Percentiles rank a stretch among this genome's conserved stretches.
These are phyloP conservation scores for Aphidoletes aphidimyza DNA, from an alignment of 2,888 invertebrate genomes.

Conservation along the genomic window DNA sequence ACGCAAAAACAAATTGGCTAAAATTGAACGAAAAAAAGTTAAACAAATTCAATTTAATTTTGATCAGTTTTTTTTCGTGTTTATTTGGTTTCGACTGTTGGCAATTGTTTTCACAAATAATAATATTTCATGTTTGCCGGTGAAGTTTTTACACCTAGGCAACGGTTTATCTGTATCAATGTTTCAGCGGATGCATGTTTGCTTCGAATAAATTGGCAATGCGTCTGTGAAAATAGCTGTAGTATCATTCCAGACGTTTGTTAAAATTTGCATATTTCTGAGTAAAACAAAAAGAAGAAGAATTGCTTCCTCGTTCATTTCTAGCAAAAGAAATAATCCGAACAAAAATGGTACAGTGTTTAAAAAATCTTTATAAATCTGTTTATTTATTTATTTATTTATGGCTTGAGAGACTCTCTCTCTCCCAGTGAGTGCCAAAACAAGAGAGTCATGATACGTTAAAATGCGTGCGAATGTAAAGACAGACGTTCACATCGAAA, in stretches of 20 bases:
- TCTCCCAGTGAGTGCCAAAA: background rate
- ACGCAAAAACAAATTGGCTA: slow-evolving; percentile 33
- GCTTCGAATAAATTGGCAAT: background rate
- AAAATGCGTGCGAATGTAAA: background rate
- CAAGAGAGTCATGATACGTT: background rate
- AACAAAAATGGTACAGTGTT: background rate
- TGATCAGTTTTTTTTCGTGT: background rate
- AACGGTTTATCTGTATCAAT: background rate
- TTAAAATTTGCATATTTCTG: background rate
- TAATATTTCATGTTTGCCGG: background rate
- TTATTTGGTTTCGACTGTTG: background rate
- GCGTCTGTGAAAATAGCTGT: too few species aligned
- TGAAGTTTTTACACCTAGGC: background rate
- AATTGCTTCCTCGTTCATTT: background rate
- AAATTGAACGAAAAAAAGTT: background rate
- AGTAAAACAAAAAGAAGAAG: background rate
- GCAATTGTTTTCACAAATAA: slow-evolving; percentile 1
- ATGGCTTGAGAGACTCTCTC: background rate
- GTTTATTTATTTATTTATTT: background rate
- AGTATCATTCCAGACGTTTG: background rate
- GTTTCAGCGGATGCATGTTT: background rate
- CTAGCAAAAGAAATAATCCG: background rate
- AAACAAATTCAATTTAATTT: slow-evolving; percentile 26
- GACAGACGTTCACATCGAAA: background rate
- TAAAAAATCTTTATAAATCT: background rate